phyloP scores from a whole-genome alignment of 2,888 invertebrate species.

The Diaperis boleti region DNA sequence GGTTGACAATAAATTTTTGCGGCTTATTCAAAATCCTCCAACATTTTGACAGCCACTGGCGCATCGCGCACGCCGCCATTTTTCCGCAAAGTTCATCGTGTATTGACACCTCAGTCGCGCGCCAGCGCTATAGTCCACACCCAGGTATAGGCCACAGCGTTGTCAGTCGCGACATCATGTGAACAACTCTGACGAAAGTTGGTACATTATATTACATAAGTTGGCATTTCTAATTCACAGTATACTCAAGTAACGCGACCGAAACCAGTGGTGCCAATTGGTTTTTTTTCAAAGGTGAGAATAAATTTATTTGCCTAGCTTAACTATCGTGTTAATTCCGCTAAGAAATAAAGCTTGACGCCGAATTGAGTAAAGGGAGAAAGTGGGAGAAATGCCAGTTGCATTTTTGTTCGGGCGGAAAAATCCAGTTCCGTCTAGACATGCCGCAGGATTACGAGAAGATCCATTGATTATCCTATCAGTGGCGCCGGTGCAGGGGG shows the following conservation, averaged over 20 bases:
- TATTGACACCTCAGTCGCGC: constrained; percentile 2
- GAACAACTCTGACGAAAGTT: background rate
- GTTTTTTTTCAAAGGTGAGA: constrained; percentile 1
- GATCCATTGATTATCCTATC: constrained; percentile 11
- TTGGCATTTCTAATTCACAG: constrained; percentile 2
- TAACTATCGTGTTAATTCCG: background rate
- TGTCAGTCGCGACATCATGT: background rate
- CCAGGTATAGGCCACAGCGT: background rate
- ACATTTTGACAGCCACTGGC: constrained; percentile 13
- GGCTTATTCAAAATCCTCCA: too few relatives aligned
- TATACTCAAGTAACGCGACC: too few relatives aligned
- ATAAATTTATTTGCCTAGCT: background rate
- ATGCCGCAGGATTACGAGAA: constrained; percentile 1
- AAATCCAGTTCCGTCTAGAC: constrained; percentile 15
- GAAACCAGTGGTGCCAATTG: constrained; percentile 20
- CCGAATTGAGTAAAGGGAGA: background rate
- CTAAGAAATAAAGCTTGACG: background rate
- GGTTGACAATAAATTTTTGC: too few relatives aligned
- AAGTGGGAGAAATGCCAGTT: background rate
- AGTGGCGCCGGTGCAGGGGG: constrained; percentile 4
- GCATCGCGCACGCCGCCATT: constrained; percentile 12
- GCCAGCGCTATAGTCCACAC: background rate
- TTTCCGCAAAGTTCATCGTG: background rate
- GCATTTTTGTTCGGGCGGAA: background rate
- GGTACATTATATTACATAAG: background rate